Base-by-base conservation (phyloP, 2,888 invertebrate species). In the Sinotaia quadrata region DNA sequence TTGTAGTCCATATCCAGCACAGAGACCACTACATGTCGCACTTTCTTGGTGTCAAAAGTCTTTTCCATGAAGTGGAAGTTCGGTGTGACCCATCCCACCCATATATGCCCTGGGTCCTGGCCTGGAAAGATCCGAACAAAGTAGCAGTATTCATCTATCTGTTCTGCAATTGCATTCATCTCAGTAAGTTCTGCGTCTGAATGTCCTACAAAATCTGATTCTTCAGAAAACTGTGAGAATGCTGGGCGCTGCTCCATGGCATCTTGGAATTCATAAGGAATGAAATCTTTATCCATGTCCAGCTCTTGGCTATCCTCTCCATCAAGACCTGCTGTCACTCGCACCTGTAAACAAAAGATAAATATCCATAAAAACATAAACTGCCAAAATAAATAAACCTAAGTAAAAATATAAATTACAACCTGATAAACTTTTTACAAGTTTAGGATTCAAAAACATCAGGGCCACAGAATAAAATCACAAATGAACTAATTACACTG, bases 11-110 rank as follows among this genome's bases (percentile, higher is more conserved):
- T 74, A 74, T 87, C 86, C 24, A 85, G 75, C 10, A 81, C 75
- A 54, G 86, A 85, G 24, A 87, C 79, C 44, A 87, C 81, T 29
- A 87, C 84, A 75, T 87, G 85, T 34, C 87, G 75, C 47, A 84
- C 79, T 54, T 84, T 85, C 78, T 84, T 87, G 66, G 84, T 84
- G 63, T 87, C 86, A 78, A 89, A 89, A 10, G 78, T 59, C 18
- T 77, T 73, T 62, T 83, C 79, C 71, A 79, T 75, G 71, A 77
- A 81, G 78, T 90, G 89, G 88, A 97, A 99, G 86, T 97, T 97
- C 0, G 99, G 97, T 0, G 98, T 98, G 61, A 99, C 98, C 99
- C 99, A 99, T 24, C 99, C 99, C 0, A 99, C 94, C 88, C 96
- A 98, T 31, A 98, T 95, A 86, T 96, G 95, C 0, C 93, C 93